Evolutionary conservation across 2,888 invertebrate genomes (phyloP).

Genomic region (Metacarcinus magister): DNA sequence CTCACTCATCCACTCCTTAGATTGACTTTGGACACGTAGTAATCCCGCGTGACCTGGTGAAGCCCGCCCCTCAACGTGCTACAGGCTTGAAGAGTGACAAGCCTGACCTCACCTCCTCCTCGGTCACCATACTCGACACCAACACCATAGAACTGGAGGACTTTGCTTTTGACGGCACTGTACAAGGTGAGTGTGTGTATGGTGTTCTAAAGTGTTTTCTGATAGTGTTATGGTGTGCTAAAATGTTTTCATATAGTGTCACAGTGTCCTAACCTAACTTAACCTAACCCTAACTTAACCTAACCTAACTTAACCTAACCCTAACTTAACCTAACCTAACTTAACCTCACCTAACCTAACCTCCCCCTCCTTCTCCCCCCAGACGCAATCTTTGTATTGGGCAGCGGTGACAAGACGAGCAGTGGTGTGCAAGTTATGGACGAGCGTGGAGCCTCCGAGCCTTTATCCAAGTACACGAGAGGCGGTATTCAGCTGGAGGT

Average conservation of each 20-base stretch:
- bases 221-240: too few relatives aligned
- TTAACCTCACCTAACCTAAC: too few relatives aligned
- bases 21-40: conserved; percentile 81
- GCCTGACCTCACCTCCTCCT: conserved; percentile 57
- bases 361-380: neutral
- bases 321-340: too few relatives aligned
- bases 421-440: conserved; percentile 76
- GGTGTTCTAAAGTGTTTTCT: too few relatives aligned
- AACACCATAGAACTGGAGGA: conserved; percentile 75
- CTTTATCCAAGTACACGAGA: conserved; percentile 77
- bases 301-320: too few relatives aligned
- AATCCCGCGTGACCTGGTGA: conserved; percentile 60
- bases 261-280: too few relatives aligned
- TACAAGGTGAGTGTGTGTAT: conserved; percentile 77
- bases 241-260: too few relatives aligned
- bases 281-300: too few relatives aligned
- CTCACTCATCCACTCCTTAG: conserved; percentile 54
- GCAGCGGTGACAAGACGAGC: conserved; percentile 68
- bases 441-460: conserved; percentile 67
- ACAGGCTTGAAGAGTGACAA: conserved; percentile 64
- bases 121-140: conserved; percentile 68
- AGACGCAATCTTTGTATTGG: conserved; percentile 79
- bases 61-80: conserved; percentile 65
- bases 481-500: conserved; percentile 66
- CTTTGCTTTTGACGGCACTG: conserved; percentile 76